phyloP scores from a whole-genome alignment of 2,113 vertebrate species.

The Azemiops feae region DNA sequence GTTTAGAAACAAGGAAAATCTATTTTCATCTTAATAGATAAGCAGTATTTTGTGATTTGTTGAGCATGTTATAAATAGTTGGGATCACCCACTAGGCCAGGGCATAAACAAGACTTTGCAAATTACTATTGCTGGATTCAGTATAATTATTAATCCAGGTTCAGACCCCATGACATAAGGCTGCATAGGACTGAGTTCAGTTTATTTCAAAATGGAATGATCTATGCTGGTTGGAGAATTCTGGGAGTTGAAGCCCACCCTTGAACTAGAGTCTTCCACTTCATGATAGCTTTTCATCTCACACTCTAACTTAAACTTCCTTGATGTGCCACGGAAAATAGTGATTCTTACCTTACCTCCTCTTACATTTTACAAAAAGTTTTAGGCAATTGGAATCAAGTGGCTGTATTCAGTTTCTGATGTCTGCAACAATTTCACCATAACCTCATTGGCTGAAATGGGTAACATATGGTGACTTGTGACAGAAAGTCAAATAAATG shows the following conservation, averaged over 20 bases:
- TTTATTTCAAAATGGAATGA: neutral
- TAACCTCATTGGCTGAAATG: neutral
- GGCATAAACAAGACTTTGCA: neutral
- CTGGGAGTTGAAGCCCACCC: neutral
- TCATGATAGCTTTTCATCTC: neutral
- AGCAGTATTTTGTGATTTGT: neutral
- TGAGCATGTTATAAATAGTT: neutral
- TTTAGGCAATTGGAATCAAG: neutral
- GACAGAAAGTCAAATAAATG: neutral
- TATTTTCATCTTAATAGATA: neutral
- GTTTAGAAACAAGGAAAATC: neutral
- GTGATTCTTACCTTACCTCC: too few relatives aligned
- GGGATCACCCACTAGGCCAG: neutral
- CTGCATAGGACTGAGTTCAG: neutral
- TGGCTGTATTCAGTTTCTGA: neutral
- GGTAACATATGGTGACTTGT: neutral
- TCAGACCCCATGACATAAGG: neutral
- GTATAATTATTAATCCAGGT: neutral
- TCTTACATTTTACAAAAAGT: neutral
- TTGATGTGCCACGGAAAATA: neutral
- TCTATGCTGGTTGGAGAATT: neutral
- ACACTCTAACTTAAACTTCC: neutral
- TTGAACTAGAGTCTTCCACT: neutral
- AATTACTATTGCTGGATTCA: neutral
- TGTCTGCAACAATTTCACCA: neutral